These are phyloP conservation scores for Mactra quadrangularis DNA, from an alignment of 1,140 invertebrate species.

Conservation along the genomic window DNA sequence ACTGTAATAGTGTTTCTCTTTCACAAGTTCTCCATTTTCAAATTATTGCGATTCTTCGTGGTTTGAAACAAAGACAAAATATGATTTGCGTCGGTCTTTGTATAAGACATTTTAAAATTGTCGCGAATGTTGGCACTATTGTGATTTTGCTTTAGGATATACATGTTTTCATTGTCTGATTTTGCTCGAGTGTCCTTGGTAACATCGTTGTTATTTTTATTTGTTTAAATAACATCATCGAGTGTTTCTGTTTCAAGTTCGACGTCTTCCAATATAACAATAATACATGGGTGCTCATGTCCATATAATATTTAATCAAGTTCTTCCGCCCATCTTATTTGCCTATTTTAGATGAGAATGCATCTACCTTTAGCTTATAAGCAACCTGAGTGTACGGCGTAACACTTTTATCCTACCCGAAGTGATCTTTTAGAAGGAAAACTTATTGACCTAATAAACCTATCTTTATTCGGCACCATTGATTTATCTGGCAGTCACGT, in stretches of 20 bases:
- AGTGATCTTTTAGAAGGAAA: too few species aligned
- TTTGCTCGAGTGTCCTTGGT: not conserved
- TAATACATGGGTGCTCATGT: not conserved
- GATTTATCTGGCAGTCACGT: too few species aligned
- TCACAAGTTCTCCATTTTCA: too few species aligned
- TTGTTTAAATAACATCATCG: not conserved
- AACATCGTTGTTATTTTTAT: not conserved
- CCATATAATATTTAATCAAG: not conserved
- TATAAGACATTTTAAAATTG: not conserved
- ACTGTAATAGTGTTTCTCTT: too few species aligned
- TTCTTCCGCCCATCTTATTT: not conserved
- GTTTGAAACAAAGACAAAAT: not conserved
- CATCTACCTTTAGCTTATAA: not conserved
- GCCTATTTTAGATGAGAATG: constrained; percentile 1
- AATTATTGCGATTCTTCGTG: not conserved
- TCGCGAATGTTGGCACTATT: not conserved
- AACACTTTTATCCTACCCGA: too few species aligned
- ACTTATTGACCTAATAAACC: too few species aligned
- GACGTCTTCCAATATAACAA: not conserved
- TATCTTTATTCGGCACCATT: too few species aligned
- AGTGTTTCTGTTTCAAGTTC: constrained; percentile 1
- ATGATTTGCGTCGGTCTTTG: not conserved
- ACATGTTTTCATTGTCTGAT: too few species aligned
- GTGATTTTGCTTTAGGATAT: not conserved
- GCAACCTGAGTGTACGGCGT: not conserved